A percentile compares a stretch with the other conserved stretches of the same genome.
phyloP scores from a whole-genome alignment of 1,140 invertebrate species.

The Bombus pascuorum region DNA sequence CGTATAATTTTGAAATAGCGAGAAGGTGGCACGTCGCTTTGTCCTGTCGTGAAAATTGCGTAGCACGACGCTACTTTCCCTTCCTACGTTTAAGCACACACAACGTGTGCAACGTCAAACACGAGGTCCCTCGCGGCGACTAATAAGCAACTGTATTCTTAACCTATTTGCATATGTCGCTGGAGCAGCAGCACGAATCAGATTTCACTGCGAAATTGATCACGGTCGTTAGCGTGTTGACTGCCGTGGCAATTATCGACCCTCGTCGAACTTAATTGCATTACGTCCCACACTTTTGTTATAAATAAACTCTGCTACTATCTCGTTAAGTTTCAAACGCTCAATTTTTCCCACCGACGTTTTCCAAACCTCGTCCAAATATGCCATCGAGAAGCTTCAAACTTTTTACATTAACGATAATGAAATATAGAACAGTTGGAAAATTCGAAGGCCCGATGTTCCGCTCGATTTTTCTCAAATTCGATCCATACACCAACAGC shows the following conservation, averaged over 20 bases:
- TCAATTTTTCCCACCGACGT: too few species aligned
- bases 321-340: too few species aligned
- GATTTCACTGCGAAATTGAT: constrained; percentile 21
- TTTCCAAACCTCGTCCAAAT: too few species aligned
- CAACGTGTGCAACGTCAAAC: constrained; percentile 14
- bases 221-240: constrained; percentile 14
- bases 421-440: too few species aligned
- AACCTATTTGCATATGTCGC: constrained; percentile 27
- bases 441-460: too few species aligned
- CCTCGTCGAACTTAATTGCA: not conserved
- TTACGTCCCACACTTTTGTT: not conserved
- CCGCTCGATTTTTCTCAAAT: too few species aligned
- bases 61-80: constrained; percentile 26
- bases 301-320: not conserved
- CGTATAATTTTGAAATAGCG: not conserved
- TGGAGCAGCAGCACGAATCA: constrained; percentile 7
- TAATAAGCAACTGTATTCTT: constrained; percentile 39
- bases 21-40: not conserved
- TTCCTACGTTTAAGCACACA: constrained; percentile 28
- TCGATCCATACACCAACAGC: too few species aligned
- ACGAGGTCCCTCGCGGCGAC: constrained; percentile 13
- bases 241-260: constrained; percentile 10
- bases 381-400: too few species aligned
- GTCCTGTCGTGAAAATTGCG: constrained; percentile 15
- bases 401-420: too few species aligned